Conservation (phyloP, 2,113 vertebrate genomes). For the Calypte anna region DNA sequence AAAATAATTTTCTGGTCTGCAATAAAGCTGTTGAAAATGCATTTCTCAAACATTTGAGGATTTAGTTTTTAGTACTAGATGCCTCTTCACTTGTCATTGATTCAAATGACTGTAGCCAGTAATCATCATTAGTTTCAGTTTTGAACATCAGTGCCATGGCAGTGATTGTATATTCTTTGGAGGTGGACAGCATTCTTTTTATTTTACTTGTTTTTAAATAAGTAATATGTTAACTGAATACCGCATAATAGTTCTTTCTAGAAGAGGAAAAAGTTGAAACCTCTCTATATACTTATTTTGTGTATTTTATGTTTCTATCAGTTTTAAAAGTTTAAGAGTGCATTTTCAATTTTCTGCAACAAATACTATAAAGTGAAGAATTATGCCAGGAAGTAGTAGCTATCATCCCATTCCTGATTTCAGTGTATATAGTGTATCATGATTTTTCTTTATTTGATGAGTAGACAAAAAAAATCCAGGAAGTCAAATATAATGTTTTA, state of each 20-base stretch:
- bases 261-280: background rate
- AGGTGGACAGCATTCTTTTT: background rate
- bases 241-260: background rate
- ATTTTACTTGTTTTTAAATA: background rate
- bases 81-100: background rate
- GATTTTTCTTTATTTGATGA: background rate
- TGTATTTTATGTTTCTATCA: background rate
- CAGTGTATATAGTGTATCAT: background rate
- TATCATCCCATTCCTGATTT: background rate
- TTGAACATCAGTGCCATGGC: background rate
- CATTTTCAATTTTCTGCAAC: background rate
- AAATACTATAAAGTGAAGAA: background rate
- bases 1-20: background rate
- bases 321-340: background rate
- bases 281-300: fast-evolving
- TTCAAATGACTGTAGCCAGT: background rate
- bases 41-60: background rate
- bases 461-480: background rate
- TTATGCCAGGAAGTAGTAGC: background rate
- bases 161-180: background rate
- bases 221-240: background rate
- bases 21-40: background rate
- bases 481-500: background rate
- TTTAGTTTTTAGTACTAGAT: background rate
- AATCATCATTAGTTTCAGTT: background rate